Base-by-base conservation (phyloP, 2,888 invertebrate genomes). In the Diarsia brunnea region DNA sequence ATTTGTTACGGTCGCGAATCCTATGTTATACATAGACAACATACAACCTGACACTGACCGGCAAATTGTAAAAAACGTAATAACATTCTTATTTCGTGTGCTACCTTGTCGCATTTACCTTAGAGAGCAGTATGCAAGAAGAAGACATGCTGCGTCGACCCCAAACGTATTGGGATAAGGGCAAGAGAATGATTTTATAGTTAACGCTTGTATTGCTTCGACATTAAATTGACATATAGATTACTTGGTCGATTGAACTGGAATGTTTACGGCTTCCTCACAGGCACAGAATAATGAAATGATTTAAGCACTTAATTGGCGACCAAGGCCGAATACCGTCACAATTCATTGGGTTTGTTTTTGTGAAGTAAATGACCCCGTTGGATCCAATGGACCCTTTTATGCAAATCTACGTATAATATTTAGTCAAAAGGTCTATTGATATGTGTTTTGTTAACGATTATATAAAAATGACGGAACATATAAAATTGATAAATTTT, bases 331-430 rank as follows among this genome's bases (percentile, higher is more conserved):
- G 24, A 12, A 47, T 60, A 64, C 24, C 53, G 58, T 53, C 38
- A 61, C 70, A 43, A 68, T 72, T 53, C 45, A 60, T 75, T 75
- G 55, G 19, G 64, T 77, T 53, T 78, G 64, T 82, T 73, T 81
- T 73, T 82, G 68, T 65, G 14, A 72, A 72, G 21, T 51, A 68
- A 72, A 82, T 64, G 61, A 31, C 16, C 38, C 24, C 19, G 14
- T 63, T 24, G n/a, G 27, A 27, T 68, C 43, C 51, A 49, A 60
- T 43, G 16, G 16, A 78, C 45, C 69, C 53, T 82, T 81, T 78
- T 66, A 63, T 67, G 82, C 49, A 80, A 77, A 77, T 77, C 16
- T 31, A 55, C 11, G 19, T 27, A 47, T 38, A 61, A 45, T 38
- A 70, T 47, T 69, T 60, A n/a, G 7, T 65, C 66, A 66, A 31